A percentile compares a stretch with the other conserved stretches of the same genome.
phyloP scores from a whole-genome alignment of 2,797 vertebrate genomes.

The Echeneis naucrates region DNA sequence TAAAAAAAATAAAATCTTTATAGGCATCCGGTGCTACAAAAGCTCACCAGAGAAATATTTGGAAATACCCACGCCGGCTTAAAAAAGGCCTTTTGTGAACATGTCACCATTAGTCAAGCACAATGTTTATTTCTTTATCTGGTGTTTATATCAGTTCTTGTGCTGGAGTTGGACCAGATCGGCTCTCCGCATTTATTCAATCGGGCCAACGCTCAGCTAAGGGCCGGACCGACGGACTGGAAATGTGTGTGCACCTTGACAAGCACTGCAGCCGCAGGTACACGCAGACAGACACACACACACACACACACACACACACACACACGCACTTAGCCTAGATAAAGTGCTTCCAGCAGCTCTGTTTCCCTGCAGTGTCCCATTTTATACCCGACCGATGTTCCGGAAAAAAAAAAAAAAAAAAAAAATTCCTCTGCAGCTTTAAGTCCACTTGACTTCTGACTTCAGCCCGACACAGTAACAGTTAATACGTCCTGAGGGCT shows the following conservation, averaged over 20 bases:
- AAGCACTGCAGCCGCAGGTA: slow-evolving; percentile 53
- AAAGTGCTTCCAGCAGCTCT: slow-evolving; percentile 45
- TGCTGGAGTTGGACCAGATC: neutral
- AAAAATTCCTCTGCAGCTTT: neutral
- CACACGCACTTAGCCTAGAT: slow-evolving; percentile 56
- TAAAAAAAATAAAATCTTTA: too few species aligned
- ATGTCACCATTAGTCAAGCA: neutral
- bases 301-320: slow-evolving; percentile 29
- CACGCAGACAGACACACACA: slow-evolving; percentile 33
- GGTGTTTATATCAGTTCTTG: neutral
- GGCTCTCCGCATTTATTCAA: neutral
- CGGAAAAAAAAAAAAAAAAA: neutral
- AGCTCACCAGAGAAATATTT: neutral
- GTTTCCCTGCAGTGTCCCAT: slow-evolving; percentile 71
- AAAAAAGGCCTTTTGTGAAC: neutral
- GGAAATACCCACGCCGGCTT: neutral
- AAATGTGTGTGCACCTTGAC: neutral
- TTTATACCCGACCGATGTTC: slow-evolving; percentile 31
- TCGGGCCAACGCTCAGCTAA: slow-evolving; percentile 10
- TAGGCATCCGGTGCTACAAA: too few species aligned
- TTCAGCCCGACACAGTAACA: neutral
- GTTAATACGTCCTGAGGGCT: neutral
- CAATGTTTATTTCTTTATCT: neutral
- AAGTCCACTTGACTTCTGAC: neutral
- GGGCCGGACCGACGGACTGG: neutral